Evolutionary conservation across 2,113 vertebrate genomes (phyloP).

Genomic region (Brachirus orientalis): DNA sequence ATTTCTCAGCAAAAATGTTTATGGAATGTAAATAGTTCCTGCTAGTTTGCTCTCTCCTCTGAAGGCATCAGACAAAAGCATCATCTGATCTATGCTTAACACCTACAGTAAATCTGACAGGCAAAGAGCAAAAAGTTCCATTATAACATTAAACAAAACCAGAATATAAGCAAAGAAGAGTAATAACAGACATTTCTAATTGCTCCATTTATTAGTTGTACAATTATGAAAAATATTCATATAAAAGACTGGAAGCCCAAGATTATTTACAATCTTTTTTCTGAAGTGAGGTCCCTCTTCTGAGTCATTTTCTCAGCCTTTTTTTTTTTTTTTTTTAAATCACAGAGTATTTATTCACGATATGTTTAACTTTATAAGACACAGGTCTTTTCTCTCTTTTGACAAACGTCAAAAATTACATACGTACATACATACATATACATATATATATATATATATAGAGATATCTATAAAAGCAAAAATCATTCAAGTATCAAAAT

Average conservation of each 20-base stretch:
- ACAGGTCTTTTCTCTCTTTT: constrained; percentile 77
- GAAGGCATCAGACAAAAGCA: no score
- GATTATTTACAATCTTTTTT: constrained; percentile 88
- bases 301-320: constrained; percentile 71
- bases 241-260: constrained; percentile 94
- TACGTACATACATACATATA: constrained; percentile 83
- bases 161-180: constrained; percentile 10
- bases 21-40: no score
- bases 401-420: constrained; percentile 81
- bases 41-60: no score
- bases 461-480: constrained; percentile 92
- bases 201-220: constrained; percentile 92
- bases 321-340: constrained; percentile 56
- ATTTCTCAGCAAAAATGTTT: no score
- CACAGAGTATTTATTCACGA: constrained; percentile 88
- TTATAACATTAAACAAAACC: not conserved
- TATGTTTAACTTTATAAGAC: constrained; percentile 84
- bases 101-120: no score
- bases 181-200: constrained; percentile 34
- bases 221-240: constrained; percentile 92
- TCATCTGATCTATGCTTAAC: no score
- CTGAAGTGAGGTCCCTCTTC: constrained; percentile 87
- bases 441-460: constrained; percentile 84
- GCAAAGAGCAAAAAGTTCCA: not conserved
- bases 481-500: constrained; percentile 99